Evolutionary conservation across 2,113 vertebrate genomes (phyloP), one percentile per base, ranked within the genome.

Genomic region (Numida meleagris): DNA sequence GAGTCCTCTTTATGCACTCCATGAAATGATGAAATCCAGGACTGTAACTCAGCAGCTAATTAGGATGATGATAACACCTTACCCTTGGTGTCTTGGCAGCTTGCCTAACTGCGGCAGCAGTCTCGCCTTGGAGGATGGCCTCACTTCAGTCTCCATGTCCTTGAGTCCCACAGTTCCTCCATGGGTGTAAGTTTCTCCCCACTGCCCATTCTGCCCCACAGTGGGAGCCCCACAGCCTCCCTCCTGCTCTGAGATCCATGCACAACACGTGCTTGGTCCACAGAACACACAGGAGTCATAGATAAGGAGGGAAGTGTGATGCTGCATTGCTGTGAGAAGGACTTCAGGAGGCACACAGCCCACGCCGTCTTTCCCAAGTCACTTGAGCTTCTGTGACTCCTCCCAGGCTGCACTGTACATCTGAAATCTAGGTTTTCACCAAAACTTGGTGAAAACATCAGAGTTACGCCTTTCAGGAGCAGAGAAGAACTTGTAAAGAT

Each of bases 11-110:
- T 78, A 48, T 90, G 61, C 57, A 9, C 68, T 93, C 51, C 65
- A 65, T 5, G 18, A 85, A 82, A 94, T 6, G 6, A 88, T 88
- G 85, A 88, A 91, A 94, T 94, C 70, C 19, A 65, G 48, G 65
- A 72, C 77, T 9, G 5, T 94, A 96, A 91, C 53, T 93, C 91
- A 89, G 76, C 89, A 95, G 89, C 82, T 91, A 94, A 95, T 96
- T 93, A 91, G 76, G 61, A 81, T 57, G 57, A 85, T 65, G 93
- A 72, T 89, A 90, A 72, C 85, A 95, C 88, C 91, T 96, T 91
- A 71, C 80, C 38, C 51, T 36, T 80, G 89, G 42, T 4, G 4
- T 8, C 12, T 77, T 67, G 82, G 82, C 85, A 91, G 55, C 82
- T 95, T 0, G 0, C 50, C 80, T 82, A 23, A 38, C 72, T 89